Base-by-base conservation (phyloP, 2,797 vertebrate species). In the Protonibea diacanthus region DNA sequence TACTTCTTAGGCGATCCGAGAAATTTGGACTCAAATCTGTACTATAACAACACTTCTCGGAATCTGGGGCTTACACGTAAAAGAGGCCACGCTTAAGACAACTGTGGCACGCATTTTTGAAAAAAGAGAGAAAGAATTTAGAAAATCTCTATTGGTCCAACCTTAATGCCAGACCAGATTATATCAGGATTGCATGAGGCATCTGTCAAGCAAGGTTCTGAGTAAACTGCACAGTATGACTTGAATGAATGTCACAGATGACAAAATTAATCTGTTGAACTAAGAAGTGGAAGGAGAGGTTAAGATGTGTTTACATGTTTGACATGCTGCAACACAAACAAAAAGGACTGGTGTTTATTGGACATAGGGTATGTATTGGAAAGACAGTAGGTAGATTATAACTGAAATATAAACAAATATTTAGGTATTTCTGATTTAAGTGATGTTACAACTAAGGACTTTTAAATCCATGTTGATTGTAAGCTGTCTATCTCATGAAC, bases 81-180 rank as follows among this genome's bases (percentile, higher is more conserved):
- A 85, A 60, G 53, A 76, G 7, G 25, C 63, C 71, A 52, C 44
- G 25, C 63, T 72, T 82, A 77, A 79, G 67, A 59, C 18, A 59
- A 73, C 27, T n/a, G 42, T 20, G 48, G 44, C 72, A 45, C 42
- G 47, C 38, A 42, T 62, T 72, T 76, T 23, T 25, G 21, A 51
- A 60, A 18, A 51, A 72, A 40, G 42, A 48, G 17, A 52, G 6
- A 63, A 57, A 49, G 38, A 69, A 68, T 61, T 76, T 18, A 47
- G 40, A 33, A 62, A 74, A 49, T 65, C 76, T 83, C 71, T 62
- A 51, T 58, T 69, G 57, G 38, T 79, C 25, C 44, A 74, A 77
- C 52, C 71, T 76, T 89, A 93, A 93, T 86, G 51, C 88, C 89
- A 88, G 85, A 91, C 88, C 89, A 88, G 85, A 91, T 94, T 93